These are phyloP conservation scores for Contarinia nasturtii DNA, from an alignment of 1,140 invertebrate genomes.

Conservation along the genomic window DNA sequence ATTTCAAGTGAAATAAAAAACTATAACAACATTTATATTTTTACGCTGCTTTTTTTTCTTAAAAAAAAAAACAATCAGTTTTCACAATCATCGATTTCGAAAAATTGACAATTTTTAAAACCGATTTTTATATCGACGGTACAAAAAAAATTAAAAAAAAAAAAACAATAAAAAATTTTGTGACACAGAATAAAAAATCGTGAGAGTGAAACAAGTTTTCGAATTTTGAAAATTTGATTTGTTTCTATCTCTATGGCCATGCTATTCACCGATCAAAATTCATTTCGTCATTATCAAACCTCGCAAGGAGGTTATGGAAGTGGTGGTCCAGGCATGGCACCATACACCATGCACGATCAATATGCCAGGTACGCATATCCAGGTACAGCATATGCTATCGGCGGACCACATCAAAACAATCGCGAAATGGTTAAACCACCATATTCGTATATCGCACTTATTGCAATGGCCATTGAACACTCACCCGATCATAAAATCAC, in stretches of 20 bases:
- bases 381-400: conserved; percentile 19
- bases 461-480: conserved; percentile 95
- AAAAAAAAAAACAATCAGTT: no score
- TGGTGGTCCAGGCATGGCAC: conserved; percentile 24
- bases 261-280: conserved; percentile 70
- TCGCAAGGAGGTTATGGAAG: conserved; percentile 27
- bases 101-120: no score
- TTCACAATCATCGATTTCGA: no score
- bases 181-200: no score
- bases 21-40: no score
- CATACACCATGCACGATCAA: conserved; percentile 34
- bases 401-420: conserved; percentile 46
- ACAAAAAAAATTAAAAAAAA: no score
- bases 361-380: conserved; percentile 52
- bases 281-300: conserved; percentile 35
- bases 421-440: conserved; percentile 91
- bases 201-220: no score
- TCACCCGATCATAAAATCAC: conserved; percentile 87
- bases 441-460: conserved; percentile 94
- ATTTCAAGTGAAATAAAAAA: no score
- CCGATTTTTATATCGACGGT: no score
- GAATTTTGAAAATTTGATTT: no score
- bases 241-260: conserved; percentile 82
- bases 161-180: no score
- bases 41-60: no score